phyloP scores from a whole-genome alignment of 2,797 vertebrate genomes.

The Sebastes matsubarae region DNA sequence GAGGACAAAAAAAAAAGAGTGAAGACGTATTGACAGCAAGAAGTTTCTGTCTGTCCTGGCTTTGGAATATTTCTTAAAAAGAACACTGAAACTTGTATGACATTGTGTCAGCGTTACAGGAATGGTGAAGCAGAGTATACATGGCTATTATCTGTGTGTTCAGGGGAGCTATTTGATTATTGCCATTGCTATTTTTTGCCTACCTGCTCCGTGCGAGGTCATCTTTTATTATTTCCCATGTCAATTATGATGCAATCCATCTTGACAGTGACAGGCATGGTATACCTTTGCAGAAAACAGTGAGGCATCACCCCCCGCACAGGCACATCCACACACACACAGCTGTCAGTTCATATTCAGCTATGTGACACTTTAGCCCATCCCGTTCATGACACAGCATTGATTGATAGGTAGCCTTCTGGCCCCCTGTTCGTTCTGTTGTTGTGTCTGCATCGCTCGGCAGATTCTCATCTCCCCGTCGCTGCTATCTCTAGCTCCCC shows the following conservation, averaged over 20 bases:
- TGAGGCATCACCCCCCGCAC: not conserved
- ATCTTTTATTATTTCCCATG: slow-evolving; percentile 53
- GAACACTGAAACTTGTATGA: not conserved
- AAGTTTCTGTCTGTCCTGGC: not conserved
- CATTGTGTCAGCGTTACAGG: not conserved
- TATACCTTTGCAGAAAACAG: slow-evolving; percentile 36
- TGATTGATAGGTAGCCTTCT: slow-evolving; percentile 71
- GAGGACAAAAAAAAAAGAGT: slow-evolving; percentile 5
- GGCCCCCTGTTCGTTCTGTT: slow-evolving; percentile 47
- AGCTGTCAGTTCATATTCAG: slow-evolving; percentile 67
- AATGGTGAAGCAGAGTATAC: not conserved
- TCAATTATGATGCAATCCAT: slow-evolving; percentile 69
- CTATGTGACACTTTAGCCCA: slow-evolving; percentile 47
- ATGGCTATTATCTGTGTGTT: not conserved
- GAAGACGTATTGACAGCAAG: not conserved
- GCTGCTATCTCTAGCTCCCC: slow-evolving; percentile 10
- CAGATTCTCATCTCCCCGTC: slow-evolving; percentile 40
- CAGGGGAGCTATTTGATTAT: slow-evolving; percentile 21
- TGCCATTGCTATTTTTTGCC: slow-evolving; percentile 33
- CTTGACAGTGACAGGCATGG: slow-evolving; percentile 47
- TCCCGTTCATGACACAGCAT: slow-evolving; percentile 31
- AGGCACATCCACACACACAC: not conserved
- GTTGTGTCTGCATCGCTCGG: slow-evolving; percentile 36
- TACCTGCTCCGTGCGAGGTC: slow-evolving; percentile 5
- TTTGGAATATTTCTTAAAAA: not conserved